Evolutionary conservation across 2,113 vertebrate species (phyloP).

Genomic region (Eptesicus fuscus): DNA sequence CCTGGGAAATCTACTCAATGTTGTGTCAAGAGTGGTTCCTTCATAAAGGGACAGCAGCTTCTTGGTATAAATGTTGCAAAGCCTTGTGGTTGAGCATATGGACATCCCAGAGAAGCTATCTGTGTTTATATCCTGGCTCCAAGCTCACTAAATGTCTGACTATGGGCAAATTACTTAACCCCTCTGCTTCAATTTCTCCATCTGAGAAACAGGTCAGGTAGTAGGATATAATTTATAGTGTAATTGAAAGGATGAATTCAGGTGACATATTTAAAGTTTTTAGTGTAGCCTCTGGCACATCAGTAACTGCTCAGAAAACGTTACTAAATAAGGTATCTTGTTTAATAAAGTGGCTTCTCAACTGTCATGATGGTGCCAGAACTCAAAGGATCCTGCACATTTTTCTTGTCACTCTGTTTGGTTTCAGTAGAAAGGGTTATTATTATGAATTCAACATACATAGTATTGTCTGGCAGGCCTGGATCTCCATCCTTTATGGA

Average conservation of each 20-base stretch:
- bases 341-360: background rate
- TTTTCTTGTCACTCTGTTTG: slow-evolving; percentile 20
- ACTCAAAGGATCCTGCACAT: background rate
- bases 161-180: background rate
- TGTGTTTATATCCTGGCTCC: background rate
- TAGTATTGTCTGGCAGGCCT: background rate
- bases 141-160: background rate
- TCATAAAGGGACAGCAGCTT: background rate
- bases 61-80: background rate
- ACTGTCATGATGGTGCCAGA: background rate
- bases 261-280: background rate
- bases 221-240: background rate
- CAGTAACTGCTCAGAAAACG: background rate
- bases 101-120: background rate
- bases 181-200: background rate
- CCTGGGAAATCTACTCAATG: background rate
- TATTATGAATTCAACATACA: background rate
- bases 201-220: background rate
- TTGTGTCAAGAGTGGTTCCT: background rate
- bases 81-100: background rate
- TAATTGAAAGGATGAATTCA: background rate
- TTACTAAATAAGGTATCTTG: background rate
- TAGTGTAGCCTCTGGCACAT: background rate
- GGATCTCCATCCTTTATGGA: slow-evolving; percentile 26
- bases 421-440: background rate